Base-by-base conservation (phyloP, 1,140 invertebrate species). In the Plodia interpunctella region DNA sequence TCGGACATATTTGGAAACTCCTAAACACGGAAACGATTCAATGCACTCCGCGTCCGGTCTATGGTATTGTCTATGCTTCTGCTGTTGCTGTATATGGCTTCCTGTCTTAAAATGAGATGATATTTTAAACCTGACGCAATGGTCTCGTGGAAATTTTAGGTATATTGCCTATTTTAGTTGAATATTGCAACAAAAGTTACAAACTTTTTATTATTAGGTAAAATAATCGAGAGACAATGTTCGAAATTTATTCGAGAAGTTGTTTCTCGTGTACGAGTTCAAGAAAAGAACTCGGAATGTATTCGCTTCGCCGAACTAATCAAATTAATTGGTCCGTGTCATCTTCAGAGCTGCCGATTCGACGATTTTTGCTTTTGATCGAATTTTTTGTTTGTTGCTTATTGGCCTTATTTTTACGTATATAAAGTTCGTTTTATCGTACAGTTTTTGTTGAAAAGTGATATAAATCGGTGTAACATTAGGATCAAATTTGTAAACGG, bases 301-400 rank as follows among this genome's bases (percentile, higher is more conserved):
- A 78, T 79, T 72, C 74, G 76, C 70, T 74, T 62, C 70, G 76
- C 70, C 72, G 71, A 66, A 70, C 66, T 71, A 80, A 79, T 84
- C 74, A 68, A 76, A 71, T 78, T 79, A 84, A 80, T 79, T 75
- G 76, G 81, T 72, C 71, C 70, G 66, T 75, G 70, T 76, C 78
- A 53, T 70, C 70, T 69, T 62, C 62, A 60, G 59, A 57, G 25
- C 28, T 28, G 28, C 28, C 35, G 35, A 38, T 38, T 11, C 35
- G 8, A 11, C 35, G 11, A 2, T 38, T 9, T 11, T 13, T 38
- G 35, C 11, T 38, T 11, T 2, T 2, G 11, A 28, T 9, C n/a
- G n/a, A 28, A 28, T 28, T 28, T 9, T 5, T 5, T 28, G 28
- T 5, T 28, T 28, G 3, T 28, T 5, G 4, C 3, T 28, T 28